A percentile compares a stretch with the other conserved stretches of the same genome.
Conservation (phyloP, 1,140 invertebrate genomes). For the Uloborus diversus region DNA sequence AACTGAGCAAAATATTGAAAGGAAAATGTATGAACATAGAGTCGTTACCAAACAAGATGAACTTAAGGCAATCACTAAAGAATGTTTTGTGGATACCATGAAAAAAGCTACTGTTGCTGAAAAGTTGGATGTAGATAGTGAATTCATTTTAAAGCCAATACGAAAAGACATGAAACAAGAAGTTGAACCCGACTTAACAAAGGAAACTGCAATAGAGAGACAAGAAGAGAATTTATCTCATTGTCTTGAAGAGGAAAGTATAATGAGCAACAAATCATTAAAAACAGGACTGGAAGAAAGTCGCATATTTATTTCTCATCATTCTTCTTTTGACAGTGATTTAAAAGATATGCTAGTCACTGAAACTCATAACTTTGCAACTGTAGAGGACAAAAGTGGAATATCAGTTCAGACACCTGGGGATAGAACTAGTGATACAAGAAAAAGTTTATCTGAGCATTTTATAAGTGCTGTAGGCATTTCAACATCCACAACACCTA, state of each 20-base stretch:
- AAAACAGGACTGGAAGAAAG: constrained; percentile 24
- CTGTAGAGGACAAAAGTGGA: constrained; percentile 32
- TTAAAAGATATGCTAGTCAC: constrained; percentile 40
- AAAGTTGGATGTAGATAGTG: constrained; percentile 21
- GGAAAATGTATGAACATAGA: too few relatives aligned
- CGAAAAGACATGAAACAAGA: constrained; percentile 1
- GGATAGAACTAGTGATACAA: background rate
- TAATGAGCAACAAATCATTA: constrained; percentile 36
- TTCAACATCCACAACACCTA: background rate
- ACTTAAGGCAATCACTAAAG: too few relatives aligned
- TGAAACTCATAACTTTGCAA: constrained; percentile 43
- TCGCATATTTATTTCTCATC: constrained; percentile 36
- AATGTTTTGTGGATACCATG: background rate
- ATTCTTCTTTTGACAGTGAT: constrained; percentile 30
- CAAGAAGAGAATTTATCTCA: constrained; percentile 23
- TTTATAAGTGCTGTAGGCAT: constrained; percentile 38
- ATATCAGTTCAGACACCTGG: constrained; percentile 3
- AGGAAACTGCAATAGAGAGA: background rate
- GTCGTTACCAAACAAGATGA: too few relatives aligned
- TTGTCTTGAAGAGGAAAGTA: constrained; percentile 47
- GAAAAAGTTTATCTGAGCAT: constrained; percentile 1
- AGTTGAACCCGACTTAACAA: background rate
- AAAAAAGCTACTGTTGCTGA: background rate
- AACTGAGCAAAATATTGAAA: too few relatives aligned
- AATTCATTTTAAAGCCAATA: constrained; percentile 24